A percentile compares a stretch with the other conserved stretches of the same genome.
These are phyloP conservation scores for Sebastes reedi DNA, from an alignment of 2,797 vertebrate genomes.

Conservation along the genomic window DNA sequence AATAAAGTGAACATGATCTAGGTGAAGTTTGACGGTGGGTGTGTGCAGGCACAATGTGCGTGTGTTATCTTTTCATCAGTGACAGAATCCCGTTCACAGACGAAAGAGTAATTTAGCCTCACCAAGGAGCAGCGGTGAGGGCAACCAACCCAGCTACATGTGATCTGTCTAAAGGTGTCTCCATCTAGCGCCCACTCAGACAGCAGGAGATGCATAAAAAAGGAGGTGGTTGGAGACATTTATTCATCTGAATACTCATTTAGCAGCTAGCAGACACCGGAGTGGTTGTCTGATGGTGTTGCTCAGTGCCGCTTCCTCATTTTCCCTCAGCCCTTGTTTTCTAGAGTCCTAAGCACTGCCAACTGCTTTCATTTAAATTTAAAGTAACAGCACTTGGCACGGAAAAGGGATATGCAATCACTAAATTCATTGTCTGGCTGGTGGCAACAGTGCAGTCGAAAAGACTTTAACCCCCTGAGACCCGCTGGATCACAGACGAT, in stretches of 20 bases:
- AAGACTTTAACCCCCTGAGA: not conserved
- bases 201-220: not conserved
- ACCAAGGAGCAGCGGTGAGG: not conserved
- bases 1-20: not conserved
- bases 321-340: not conserved
- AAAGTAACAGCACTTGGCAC: constrained; percentile 11
- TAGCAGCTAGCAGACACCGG: not conserved
- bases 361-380: constrained; percentile 18
- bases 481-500: too few relatives aligned
- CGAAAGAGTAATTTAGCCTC: not conserved
- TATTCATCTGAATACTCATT: not conserved
- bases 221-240: not conserved
- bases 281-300: not conserved
- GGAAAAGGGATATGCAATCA: not conserved
- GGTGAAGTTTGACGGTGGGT: not conserved
- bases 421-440: constrained; percentile 12
- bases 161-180: not conserved
- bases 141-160: not conserved
- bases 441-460: not conserved
- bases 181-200: not conserved
- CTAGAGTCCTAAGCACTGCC: not conserved
- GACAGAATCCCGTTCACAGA: too few relatives aligned
- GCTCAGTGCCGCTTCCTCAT: not conserved
- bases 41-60: not conserved
- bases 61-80: not conserved